Evolutionary conservation across 2,888 invertebrate genomes (phyloP), one percentile per base, ranked within the genome.

Genomic region (Drosophila glabriapex): DNA sequence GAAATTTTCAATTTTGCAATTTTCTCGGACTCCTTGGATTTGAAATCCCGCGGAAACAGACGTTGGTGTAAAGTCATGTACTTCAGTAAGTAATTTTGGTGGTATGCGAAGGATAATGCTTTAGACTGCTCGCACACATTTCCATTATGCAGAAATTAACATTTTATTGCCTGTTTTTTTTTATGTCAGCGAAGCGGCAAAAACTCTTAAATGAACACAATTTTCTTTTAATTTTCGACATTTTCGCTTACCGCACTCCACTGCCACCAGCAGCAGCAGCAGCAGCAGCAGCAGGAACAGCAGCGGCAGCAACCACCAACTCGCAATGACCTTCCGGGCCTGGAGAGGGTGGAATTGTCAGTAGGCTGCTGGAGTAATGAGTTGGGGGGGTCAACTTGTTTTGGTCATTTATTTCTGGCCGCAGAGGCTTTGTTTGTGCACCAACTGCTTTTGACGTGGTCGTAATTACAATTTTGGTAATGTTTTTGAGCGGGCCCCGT

Each of bases 351-450:
- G 33, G 28, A 43, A 22, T 46, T 25, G 46, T 46, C 46, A 46
- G 16, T 12, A 2, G 25, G 46, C 19, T 35, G 49, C 6, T 52
- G 16, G 12, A 39, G 39, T 33, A 39, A 39, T 56, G n/a, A 39
- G 56, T 16, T 35, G 2, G 29, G 22, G 14, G 14, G 68, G 56
- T 14, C 49, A 66, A 68, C 64, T 71, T 78, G 68, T 72, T 80
- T 75, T 86, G 82, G 89, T 89, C 87, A 89, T 89, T 86, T 87
- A 84, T 81, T 86, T 84, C 68, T 69, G 72, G 76, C 60, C 68
- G 60, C 73, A 56, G 68, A 72, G 69, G 80, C 73, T 78, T 85
- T 80, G 69, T 82, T 87, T 84, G 72, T 59, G 68, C 56, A 73
- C 66, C 59, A 72, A 80, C 80, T 86, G 86, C 76, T 85, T 85